phyloP scores from a whole-genome alignment of 2,888 invertebrate species.

The Drosophila planitibia region DNA sequence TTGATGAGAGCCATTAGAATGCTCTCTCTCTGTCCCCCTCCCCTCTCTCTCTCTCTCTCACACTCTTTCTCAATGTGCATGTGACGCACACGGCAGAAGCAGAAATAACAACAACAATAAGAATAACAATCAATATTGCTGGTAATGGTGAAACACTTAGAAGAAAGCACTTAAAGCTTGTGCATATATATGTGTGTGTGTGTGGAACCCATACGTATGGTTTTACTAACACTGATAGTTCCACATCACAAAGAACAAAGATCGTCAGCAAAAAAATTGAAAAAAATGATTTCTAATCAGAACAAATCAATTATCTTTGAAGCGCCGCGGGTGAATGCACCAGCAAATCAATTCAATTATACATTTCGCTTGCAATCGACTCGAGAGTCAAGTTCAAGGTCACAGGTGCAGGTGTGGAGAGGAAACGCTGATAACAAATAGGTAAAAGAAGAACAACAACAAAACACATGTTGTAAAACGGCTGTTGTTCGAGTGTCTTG shows the following conservation, averaged over 20 bases:
- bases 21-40: constrained; percentile 11
- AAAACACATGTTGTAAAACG: constrained; percentile 42
- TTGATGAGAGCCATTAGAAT: not conserved
- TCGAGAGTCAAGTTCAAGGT: constrained; percentile 47
- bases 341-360: constrained; percentile 33
- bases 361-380: constrained; percentile 10
- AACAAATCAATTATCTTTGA: constrained; percentile 61
- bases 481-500: constrained; percentile 13
- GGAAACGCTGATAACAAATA: constrained; percentile 10
- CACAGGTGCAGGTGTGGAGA: constrained; percentile 25
- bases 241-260: constrained; percentile 68
- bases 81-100: constrained; percentile 45
- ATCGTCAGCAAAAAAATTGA: constrained; percentile 8
- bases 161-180: constrained; percentile 42
- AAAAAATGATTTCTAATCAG: constrained; percentile 61
- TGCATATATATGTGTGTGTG: not conserved
- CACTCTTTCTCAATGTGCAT: constrained; percentile 17
- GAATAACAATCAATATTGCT: constrained; percentile 64
- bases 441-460: not conserved
- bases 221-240: constrained; percentile 44
- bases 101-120: constrained; percentile 24
- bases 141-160: constrained; percentile 52
- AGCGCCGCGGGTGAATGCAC: constrained; percentile 61
- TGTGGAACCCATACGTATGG: not conserved
- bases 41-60: not conserved